Base-by-base conservation (phyloP, 2,797 vertebrate genomes). In the Onychomys torridus region DNA sequence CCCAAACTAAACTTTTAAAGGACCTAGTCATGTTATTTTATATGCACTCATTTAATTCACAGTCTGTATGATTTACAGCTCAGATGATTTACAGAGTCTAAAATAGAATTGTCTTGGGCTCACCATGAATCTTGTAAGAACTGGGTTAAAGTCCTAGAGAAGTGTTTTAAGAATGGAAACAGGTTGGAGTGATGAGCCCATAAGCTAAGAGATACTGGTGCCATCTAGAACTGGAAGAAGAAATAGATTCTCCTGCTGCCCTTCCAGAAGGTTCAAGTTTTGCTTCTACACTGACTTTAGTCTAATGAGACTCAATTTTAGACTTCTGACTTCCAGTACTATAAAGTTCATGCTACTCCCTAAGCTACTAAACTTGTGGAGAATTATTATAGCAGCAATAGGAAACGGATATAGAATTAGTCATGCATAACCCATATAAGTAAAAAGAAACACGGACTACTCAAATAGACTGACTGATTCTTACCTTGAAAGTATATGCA, bases 371-470 rank as follows among this genome's bases (percentile, higher is more conserved):
- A 67, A 23, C 67, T 23, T 93, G 29, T 90, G 63, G 46, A 84
- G 21, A 89, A 40, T 91, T 83, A 43, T 52, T 79, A 73, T 0
- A 71, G 59, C 11, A 96, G 37, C 43, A 85, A 55, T 77, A 71
- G 49, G 19, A 90, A 95, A 88, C n/a, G 17, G 63, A 65, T 57
- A 78, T 16, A 79, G 82, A 95, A 49, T 81, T 73, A 73, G n/a
- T 83, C 12, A 57, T 1, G 25, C 23, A 52, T 65, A 88, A 88
- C 9, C 57, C 94, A 43, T 11, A 82, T 76, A 73, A 86, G n/a
- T 43, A 59, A 79, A 90, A 87, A 76, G 77, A 89, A 69, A n/a
- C 21, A 84, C 2, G 0, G 63, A 82, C 11, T 81, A 89, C 82
- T 91, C 55, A 83, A 92, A 52, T 14, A 71, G 69, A 83, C 34